These are phyloP conservation scores for Dolichomitus sp. DNA, from an alignment of 2,888 invertebrate genomes.

Conservation along the genomic window DNA sequence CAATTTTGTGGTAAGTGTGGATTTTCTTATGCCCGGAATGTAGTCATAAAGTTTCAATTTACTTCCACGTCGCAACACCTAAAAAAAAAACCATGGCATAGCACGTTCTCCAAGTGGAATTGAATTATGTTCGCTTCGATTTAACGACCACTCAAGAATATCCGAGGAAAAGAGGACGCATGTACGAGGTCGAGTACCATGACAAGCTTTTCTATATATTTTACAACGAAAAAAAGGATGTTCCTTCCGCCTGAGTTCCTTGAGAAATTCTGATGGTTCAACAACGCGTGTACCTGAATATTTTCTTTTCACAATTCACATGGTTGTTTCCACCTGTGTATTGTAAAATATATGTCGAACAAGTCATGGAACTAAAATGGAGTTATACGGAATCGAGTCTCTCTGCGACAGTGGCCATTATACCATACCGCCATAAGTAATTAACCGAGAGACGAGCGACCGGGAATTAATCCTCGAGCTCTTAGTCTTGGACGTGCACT, in stretches of 20 bases:
- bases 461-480: constrained; percentile 55
- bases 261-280: neutral
- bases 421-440: constrained; percentile 54
- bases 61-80: neutral
- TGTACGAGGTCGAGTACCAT: neutral
- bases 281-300: neutral
- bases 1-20: neutral
- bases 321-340: neutral
- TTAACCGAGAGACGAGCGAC: constrained; percentile 49
- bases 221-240: neutral
- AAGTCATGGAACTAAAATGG: neutral
- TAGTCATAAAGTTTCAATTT: neutral
- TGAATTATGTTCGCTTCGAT: constrained; percentile 2
- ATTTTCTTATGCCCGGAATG: neutral
- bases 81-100: neutral
- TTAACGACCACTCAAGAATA: constrained; percentile 16
- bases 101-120: constrained; percentile 2
- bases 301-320: neutral
- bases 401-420: neutral
- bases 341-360: too few relatives aligned
- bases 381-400: neutral
- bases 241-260: neutral
- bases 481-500: constrained; percentile 60
- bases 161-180: neutral
- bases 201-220: neutral